phyloP scores from a whole-genome alignment of 2,797 vertebrate genomes.

The Eulemur mongoz region DNA sequence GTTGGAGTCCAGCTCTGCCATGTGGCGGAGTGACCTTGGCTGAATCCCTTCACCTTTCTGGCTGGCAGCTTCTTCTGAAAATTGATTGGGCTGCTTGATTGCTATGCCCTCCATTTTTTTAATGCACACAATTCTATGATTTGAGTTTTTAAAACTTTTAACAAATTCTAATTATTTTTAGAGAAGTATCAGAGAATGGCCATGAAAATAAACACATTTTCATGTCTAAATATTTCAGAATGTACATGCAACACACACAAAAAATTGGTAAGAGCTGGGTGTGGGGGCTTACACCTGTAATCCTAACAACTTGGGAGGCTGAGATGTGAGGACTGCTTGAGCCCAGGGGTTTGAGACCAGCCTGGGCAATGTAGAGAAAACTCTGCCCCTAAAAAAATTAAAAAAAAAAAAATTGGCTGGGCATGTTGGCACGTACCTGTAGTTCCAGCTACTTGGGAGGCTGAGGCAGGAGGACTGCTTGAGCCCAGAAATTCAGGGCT shows the following conservation, averaged over 20 bases:
- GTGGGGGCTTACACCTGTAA: neutral
- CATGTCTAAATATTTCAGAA: conserved; percentile 17
- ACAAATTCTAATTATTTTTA: neutral
- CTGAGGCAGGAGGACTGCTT: too few species aligned
- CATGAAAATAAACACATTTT: neutral
- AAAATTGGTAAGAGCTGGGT: neutral
- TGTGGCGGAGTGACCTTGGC: neutral
- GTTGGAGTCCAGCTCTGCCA: neutral
- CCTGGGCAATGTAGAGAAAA: too few species aligned
- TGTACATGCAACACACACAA: neutral
- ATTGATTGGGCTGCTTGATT: neutral
- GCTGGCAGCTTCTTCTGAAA: neutral
- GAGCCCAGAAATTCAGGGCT: too few species aligned
- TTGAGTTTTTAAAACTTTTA: neutral
- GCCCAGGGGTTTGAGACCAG: too few species aligned
- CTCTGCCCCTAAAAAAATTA: too few species aligned
- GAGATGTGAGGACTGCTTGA: too few species aligned
- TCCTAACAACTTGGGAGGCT: too few species aligned
- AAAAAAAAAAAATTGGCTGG: neutral
- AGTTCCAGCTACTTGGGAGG: too few species aligned
- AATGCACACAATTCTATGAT: neutral
- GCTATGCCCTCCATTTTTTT: neutral
- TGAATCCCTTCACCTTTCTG: neutral
- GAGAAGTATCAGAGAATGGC: neutral
- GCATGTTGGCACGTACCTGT: neutral